Percentiles rank a stretch among this genome's conserved stretches.
Conservation (phyloP, 2,113 vertebrate genomes). For the Scolopax mira region DNA sequence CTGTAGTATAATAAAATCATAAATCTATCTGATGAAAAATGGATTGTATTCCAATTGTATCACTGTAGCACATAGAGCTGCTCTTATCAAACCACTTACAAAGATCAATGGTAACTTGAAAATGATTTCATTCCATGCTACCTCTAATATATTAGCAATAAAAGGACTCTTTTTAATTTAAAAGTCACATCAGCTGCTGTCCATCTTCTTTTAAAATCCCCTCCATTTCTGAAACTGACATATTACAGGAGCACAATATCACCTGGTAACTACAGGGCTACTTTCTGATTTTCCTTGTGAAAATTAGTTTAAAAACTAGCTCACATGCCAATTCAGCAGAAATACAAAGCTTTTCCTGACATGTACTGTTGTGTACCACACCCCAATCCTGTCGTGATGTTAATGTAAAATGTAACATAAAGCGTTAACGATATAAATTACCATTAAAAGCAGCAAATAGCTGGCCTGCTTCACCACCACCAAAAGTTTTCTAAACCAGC, state of each 20-base stretch:
- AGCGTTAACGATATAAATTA: not conserved
- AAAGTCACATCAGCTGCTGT: constrained; percentile 62
- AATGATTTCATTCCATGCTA: constrained; percentile 61
- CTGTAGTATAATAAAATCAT: constrained; percentile 73
- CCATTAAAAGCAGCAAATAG: not conserved
- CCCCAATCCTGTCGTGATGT: not conserved
- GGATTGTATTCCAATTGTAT: constrained; percentile 67
- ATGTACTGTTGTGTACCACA: not conserved
- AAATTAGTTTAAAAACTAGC: constrained; percentile 33
- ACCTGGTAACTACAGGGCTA: constrained; percentile 44
- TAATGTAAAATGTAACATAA: not conserved
- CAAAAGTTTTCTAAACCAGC: not conserved
- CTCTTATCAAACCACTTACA: constrained; percentile 65
- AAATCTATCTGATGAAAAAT: constrained; percentile 76
- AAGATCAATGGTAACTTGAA: constrained; percentile 76
- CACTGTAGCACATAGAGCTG: constrained; percentile 18
- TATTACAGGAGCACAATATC: constrained; percentile 48
- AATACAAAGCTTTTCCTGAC: not conserved
- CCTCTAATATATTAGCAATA: constrained; percentile 70
- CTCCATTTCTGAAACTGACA: constrained; percentile 55
- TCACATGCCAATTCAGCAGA: not conserved
- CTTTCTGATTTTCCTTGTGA: constrained; percentile 28
- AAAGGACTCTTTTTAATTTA: constrained; percentile 73
- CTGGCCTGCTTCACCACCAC: not conserved
- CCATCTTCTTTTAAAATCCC: constrained; percentile 59